Base-by-base conservation (phyloP, 2,797 vertebrate genomes). In the Psittacula echo region DNA sequence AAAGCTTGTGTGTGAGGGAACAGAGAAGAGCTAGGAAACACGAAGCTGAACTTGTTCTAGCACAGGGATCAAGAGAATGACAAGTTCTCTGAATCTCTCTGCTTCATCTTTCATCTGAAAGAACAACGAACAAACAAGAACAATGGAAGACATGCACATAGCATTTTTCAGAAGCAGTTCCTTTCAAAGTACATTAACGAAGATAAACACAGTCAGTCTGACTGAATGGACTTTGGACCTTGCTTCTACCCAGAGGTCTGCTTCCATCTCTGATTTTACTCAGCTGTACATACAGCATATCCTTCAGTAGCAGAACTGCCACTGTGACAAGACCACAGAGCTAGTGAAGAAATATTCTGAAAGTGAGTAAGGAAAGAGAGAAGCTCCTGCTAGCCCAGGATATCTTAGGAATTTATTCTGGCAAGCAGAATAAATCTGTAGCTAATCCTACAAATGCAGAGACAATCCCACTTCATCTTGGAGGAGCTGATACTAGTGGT, bases 201-300 rank as follows among this genome's bases (percentile, higher is more conserved):
- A 67, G 48, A 74, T 15, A 89, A 93, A 88, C 1, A 0, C 74
- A 80, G 45, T 53, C 9, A 42, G 39, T 70, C 61, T 87, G 71
- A 51, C 22, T 54, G 19, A 71, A 9, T 3, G 37, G 54, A 94
- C 83, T 95, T 92, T 83, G 88, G 65, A 92, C 93, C 93, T 94
- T 74, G 67, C 45, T 80, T 54, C 72, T 80, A 34, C 16, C 20
- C 61, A 80, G 72, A 75, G 21, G 22, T 77, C 83, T 74, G 65
- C 53, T n/a, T 85, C 32, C 27, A 9, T 58, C 45, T 81, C 74
- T 37, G 53, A 83, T 65, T 80, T 79, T 75, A 54, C 72, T 74
- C 65, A 58, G 39, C 48, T 67, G 19, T 41, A 74, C 21, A 5
- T n/a, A 61, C 3, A 89, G 42, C 9, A 41, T 50, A 66, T 72